Percentiles rank a stretch among this genome's conserved stretches.
These are phyloP conservation scores for Prionailurus bengalensis DNA, from an alignment of 2,113 vertebrate species.

Conservation along the genomic window DNA sequence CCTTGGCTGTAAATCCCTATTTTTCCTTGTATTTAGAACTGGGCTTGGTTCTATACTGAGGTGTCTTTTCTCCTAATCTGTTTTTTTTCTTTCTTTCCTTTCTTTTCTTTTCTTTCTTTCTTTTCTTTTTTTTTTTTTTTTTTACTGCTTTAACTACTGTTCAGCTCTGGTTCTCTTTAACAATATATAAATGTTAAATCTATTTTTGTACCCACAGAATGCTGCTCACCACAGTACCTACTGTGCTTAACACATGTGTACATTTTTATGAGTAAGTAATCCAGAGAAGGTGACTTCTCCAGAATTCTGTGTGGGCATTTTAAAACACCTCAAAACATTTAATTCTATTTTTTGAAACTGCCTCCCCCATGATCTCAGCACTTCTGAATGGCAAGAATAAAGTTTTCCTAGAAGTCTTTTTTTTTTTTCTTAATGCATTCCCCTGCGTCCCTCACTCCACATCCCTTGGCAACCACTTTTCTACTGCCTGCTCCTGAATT, in stretches of 20 bases:
- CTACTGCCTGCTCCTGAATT: neutral
- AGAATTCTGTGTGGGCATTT: neutral
- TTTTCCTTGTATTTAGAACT: neutral
- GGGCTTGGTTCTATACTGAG: neutral
- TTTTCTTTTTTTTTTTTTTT: neutral
- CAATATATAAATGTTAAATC: constrained; percentile 67
- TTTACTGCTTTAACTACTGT: constrained; percentile 10
- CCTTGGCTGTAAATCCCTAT: neutral
- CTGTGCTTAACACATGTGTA: constrained; percentile 34
- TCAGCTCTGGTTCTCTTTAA: constrained; percentile 44
- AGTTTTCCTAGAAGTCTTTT: neutral
- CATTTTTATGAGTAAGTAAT: constrained; percentile 33
- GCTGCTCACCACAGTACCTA: neutral
- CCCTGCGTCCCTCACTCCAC: neutral
- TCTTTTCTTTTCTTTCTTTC: too few species aligned
- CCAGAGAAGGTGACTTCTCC: constrained; percentile 9
- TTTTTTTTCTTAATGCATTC: neutral
- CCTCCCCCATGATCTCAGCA: neutral
- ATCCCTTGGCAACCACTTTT: neutral
- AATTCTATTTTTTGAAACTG: neutral
- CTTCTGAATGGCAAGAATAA: constrained; percentile 1
- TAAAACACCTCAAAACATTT: neutral
- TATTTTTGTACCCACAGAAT: constrained; percentile 55
- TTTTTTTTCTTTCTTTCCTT: neutral
- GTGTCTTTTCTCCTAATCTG: neutral